Base-by-base conservation (phyloP, 92 coral and sea anemone genomes). In the Zoanthus sociatus region DNA sequence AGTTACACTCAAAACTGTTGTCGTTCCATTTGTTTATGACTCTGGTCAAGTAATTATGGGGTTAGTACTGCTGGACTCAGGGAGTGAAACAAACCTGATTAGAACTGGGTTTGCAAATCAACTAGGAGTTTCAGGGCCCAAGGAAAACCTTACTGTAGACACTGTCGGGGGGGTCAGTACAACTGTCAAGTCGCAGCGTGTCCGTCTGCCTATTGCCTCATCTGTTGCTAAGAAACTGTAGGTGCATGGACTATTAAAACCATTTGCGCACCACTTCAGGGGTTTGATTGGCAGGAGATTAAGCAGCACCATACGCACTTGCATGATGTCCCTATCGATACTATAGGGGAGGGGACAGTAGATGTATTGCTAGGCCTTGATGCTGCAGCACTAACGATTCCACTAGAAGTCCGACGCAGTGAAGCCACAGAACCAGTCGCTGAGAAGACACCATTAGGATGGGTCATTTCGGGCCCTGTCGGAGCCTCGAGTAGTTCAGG, bases 211-310 rank as follows among this genome's bases (percentile, higher is more conserved):
- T 20, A 78, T 90, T 71, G 87, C 88, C 44, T 78, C 89, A 66
- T 87, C 91, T 48, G 89, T 87, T 20, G 83, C 90, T 13, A 78
- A 78, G 17, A 70, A 37, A 61, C 75, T 64, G 90, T 78, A 47
- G 30, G 64, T 73, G 93, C 91, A n/a, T 91, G 93, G 91, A 91
- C 93, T 51, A 70, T 87, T 31, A 91, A 83, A 64, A 84, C 60
- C 78, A 91, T 87, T 67, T 83, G 91, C 77, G 91, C 86, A 14
- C 89, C 86, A 47, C 77, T 88, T 69, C 88, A 44, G 58, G 86
- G 89, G 71, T 46, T 88, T 44, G 63, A 91, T 56, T 88, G 93
- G 91, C 47, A 68, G 46, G 84, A 90, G 37, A 74, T 90, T 47
- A 87, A 90, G 82, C 77, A 78, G 21, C 87, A 30, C 48, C 71